Evolutionary conservation across 2,888 invertebrate species (phyloP).

Genomic region (Candidula unifasciata): DNA sequence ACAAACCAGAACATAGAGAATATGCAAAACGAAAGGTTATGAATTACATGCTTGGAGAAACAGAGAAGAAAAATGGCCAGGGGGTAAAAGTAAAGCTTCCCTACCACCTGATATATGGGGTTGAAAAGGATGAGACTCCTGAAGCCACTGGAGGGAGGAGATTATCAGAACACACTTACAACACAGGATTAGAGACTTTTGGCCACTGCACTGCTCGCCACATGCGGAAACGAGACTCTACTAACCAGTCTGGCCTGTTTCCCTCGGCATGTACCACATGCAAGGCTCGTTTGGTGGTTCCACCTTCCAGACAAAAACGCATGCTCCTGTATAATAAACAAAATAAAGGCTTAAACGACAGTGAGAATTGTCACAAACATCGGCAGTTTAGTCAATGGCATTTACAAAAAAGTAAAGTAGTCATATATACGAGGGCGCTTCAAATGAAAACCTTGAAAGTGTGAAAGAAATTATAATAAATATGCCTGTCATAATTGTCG

Average conservation of each 20-base stretch:
- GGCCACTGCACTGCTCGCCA: conserved; percentile 24
- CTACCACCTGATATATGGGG: background rate
- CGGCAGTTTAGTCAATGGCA: too few species aligned
- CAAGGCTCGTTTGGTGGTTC: conserved; percentile 83
- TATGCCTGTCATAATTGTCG: too few species aligned
- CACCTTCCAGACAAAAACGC: conserved; percentile 89
- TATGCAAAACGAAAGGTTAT: background rate
- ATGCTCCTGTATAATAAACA: conserved; percentile 84
- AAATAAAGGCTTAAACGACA: background rate
- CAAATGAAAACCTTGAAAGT: too few species aligned
- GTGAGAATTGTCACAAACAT: too few species aligned
- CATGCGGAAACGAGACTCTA: conserved; percentile 57
- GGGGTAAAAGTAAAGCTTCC: background rate
- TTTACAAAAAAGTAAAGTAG: too few species aligned
- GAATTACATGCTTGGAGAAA: too few species aligned
- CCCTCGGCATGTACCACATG: conserved; percentile 82
- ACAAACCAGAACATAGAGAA: background rate
- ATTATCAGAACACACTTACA: conserved; percentile 39
- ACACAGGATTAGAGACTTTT: conserved; percentile 38
- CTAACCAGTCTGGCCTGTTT: conserved; percentile 82
- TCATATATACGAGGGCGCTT: too few species aligned
- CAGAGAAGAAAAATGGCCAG: background rate
- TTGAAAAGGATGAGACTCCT: conserved; percentile 6
- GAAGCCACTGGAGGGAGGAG: background rate
- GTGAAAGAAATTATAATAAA: too few species aligned